Base-by-base conservation (phyloP, 23 tunicate species). In the Aplidium turbinatum region DNA sequence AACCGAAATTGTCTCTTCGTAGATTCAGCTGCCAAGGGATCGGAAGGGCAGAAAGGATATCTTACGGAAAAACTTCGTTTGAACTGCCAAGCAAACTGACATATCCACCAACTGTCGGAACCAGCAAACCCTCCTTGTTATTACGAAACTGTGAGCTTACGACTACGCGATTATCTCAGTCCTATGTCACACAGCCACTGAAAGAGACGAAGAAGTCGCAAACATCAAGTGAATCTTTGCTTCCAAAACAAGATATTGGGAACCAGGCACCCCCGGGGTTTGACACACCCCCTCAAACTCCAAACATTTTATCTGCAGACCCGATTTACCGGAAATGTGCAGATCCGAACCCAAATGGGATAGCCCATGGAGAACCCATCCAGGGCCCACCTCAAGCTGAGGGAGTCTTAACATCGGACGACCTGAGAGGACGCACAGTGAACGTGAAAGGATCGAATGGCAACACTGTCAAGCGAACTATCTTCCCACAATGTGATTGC, bases 401-500 rank as follows among this genome's bases (percentile, higher is more conserved):
- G n/a, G 27, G 36, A 23, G 20, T 39, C 48, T 26, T 7, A 52
- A 4, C 60, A 47, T n/a, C 81, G 9, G 72, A 69, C 36, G 83
- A 85, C 6, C 51, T 85, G n/a, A 35, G 91, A 34, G 91, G 91
- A 9, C 65, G 75, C 1, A 48, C 58, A 11, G 33, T 77, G 0
- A 34, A 63, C 1, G n/a, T 4, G 30, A 60, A 69, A 58, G 78
- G 45, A 6, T 0, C 78, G 19, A 85, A 85, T 35, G 83, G 83
- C 22, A 27, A 38, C 13, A 40, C 36, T 26, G 51, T 58, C 5
- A 78, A 69, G 38, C 77, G 58, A 42, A 33, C 58, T 0, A 58
- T 85, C 24, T 85, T 72, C 57, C 80, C 83, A 1, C 78, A 34
- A n/a, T 85, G 91, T 53, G 33, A 55, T 26, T 85, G 91, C 40